Evolutionary conservation across 2,797 vertebrate species (phyloP).

Genomic region (Pantherophis vulpinus): DNA sequence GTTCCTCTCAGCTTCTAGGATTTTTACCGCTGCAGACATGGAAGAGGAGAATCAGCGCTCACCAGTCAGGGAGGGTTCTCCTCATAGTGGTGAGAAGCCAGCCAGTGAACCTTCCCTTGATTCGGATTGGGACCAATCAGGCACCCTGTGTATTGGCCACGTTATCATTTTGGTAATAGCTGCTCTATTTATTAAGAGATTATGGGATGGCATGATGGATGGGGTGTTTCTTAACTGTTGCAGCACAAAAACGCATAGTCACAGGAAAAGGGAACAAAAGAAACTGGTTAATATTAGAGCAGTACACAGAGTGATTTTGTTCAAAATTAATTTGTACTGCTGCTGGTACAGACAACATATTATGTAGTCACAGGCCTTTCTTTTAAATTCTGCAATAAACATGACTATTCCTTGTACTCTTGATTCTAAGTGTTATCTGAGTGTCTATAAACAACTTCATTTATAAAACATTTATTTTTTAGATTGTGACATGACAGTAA

Average conservation of each 20-base stretch:
- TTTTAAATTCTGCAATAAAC: neutral
- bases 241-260: neutral
- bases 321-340: neutral
- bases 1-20: neutral
- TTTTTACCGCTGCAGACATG: constrained; percentile 50
- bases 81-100: constrained; percentile 16
- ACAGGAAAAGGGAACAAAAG: neutral
- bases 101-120: constrained; percentile 11
- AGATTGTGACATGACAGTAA: neutral
- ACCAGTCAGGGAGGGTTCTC: constrained; percentile 55
- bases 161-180: constrained; percentile 40
- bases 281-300: neutral
- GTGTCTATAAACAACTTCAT: neutral
- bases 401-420: neutral
- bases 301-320: neutral
- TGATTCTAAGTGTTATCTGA: neutral
- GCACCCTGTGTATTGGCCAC: constrained; percentile 19
- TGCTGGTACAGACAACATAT: neutral
- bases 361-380: neutral
- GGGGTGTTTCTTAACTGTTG: neutral
- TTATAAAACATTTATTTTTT: neutral
- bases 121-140: constrained; percentile 15
- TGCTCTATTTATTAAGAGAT: neutral
- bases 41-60: constrained; percentile 65
- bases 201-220: neutral